A percentile compares a stretch with the other conserved stretches of the same genome.
phyloP scores from a whole-genome alignment of 1,140 invertebrate species.

The Cydia fagiglandana region DNA sequence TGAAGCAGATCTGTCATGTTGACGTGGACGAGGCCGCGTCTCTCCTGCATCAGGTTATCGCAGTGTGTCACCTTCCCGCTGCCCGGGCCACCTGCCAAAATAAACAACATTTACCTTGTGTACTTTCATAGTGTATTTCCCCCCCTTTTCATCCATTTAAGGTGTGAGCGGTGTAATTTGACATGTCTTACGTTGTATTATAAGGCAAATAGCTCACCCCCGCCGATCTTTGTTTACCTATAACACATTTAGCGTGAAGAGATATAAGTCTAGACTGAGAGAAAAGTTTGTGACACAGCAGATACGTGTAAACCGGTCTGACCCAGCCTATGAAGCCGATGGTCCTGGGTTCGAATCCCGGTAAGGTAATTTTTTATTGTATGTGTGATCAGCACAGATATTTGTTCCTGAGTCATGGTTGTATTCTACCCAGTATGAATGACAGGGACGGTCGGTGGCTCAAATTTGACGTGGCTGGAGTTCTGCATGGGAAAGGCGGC shows the following conservation, averaged over 20 bases:
- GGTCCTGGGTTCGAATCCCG: too few relatives aligned
- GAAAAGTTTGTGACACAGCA: not conserved
- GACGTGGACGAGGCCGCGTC: slow-evolving; percentile 90
- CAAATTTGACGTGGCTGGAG: slow-evolving; percentile 88
- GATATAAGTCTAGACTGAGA: too few relatives aligned
- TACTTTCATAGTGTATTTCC: too few relatives aligned
- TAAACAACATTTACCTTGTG: not conserved
- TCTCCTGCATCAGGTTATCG: slow-evolving; percentile 92
- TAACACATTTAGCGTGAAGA: not conserved
- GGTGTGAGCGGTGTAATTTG: too few relatives aligned
- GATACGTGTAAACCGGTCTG: not conserved
- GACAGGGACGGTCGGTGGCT: slow-evolving; percentile 89
- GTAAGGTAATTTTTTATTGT: too few relatives aligned
- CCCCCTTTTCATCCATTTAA: too few relatives aligned
- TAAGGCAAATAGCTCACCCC: too few relatives aligned
- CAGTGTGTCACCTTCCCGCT: slow-evolving; percentile 96
- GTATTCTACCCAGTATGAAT: slow-evolving; percentile 85
- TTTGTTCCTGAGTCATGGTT: too few relatives aligned
- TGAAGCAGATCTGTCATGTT: slow-evolving; percentile 94
- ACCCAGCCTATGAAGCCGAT: too few relatives aligned
- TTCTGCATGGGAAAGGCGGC: slow-evolving; percentile 79
- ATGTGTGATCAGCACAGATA: too few relatives aligned
- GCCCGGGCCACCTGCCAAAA: slow-evolving; percentile 87
- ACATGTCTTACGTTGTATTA: too few relatives aligned
- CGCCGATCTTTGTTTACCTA: too few relatives aligned